Conservation (phyloP, 2,113 vertebrate species). For the Psittacara wagleri region DNA sequence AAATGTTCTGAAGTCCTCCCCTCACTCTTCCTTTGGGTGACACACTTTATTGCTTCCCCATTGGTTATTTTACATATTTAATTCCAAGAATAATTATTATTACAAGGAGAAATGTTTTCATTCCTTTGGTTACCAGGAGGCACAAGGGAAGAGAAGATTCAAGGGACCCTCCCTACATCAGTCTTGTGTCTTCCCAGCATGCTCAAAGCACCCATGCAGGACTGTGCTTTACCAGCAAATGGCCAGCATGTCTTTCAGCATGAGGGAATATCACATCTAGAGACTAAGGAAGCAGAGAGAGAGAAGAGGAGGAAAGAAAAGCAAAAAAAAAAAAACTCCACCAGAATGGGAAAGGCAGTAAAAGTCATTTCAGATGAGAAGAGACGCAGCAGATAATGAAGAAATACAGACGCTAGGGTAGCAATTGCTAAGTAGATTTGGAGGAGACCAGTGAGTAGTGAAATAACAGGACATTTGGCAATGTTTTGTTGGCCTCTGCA, state of each 20-base stretch:
- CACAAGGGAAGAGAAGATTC: not conserved
- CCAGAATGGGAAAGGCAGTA: not conserved
- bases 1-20: not conserved
- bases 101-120: not conserved
- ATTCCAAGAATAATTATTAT: slow-evolving; percentile 24
- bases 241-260: not conserved
- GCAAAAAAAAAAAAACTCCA: not conserved
- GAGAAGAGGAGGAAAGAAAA: not conserved
- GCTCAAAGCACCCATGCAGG: not conserved
- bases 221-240: not conserved
- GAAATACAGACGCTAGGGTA: not conserved
- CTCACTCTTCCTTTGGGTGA: not conserved
- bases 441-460: not conserved
- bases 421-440: not conserved
- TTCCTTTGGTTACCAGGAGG: not conserved
- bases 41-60: not conserved
- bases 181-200: not conserved
- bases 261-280: not conserved
- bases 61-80: not conserved
- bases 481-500: not conserved
- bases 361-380: not conserved
- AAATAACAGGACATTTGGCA: not conserved
- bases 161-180: not conserved
- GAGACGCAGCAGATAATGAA: not conserved
- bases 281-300: not conserved